phyloP scores from a whole-genome alignment of 2,113 vertebrate genomes.

The Anhinga anhinga region DNA sequence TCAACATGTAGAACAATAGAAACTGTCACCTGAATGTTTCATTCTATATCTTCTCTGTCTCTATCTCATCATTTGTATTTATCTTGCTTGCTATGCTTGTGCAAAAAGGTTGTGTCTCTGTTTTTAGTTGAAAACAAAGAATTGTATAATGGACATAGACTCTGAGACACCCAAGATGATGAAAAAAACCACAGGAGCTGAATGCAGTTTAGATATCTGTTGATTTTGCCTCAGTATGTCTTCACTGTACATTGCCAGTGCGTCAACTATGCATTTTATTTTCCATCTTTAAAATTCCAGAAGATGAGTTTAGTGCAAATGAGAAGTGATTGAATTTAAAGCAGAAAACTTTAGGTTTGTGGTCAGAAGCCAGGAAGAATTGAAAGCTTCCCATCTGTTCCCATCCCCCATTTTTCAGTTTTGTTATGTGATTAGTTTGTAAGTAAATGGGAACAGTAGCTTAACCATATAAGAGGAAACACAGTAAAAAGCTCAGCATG shows the following conservation, averaged over 20 bases:
- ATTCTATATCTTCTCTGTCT: neutral
- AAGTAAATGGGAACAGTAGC: neutral
- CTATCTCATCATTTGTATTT: neutral
- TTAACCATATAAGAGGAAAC: neutral
- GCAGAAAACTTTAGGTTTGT: neutral
- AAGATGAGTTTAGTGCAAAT: neutral
- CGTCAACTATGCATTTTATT: neutral
- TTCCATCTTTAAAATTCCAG: slow-evolving; percentile 10
- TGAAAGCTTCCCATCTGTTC: neutral
- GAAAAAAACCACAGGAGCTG: neutral
- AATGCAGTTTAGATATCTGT: neutral
- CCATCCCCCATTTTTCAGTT: neutral
- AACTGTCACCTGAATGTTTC: neutral
- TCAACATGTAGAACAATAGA: neutral
- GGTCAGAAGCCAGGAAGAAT: neutral
- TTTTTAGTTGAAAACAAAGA: neutral
- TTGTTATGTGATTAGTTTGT: neutral
- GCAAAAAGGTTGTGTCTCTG: neutral
- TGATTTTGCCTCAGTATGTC: neutral
- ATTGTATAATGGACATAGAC: neutral
- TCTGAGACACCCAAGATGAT: neutral
- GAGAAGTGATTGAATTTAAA: neutral
- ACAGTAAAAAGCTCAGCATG: neutral
- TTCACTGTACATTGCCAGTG: neutral
- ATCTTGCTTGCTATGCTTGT: neutral